Evolutionary conservation across 2,113 vertebrate genomes (phyloP).

Genomic region (Clarias magur): DNA sequence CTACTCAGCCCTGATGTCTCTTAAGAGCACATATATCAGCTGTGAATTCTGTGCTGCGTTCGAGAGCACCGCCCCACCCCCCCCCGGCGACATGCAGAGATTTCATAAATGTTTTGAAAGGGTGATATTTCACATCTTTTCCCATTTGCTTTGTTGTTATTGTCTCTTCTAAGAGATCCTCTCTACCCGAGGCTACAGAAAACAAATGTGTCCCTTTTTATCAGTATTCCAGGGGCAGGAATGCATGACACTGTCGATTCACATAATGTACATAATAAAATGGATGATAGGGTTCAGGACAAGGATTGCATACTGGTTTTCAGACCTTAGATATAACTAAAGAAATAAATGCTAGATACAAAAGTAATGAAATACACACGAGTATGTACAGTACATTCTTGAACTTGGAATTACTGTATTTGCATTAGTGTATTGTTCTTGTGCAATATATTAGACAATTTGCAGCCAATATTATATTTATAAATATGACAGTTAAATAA

Average conservation of each 20-base stretch:
- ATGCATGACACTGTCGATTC: background rate
- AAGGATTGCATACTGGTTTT: background rate
- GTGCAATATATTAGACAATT: background rate
- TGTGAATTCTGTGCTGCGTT: background rate
- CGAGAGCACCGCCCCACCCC: background rate
- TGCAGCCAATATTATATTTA: background rate
- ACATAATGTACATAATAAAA: constrained; percentile 14
- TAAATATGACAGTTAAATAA: background rate
- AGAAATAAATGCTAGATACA: background rate
- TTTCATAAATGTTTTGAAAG: constrained; percentile 27
- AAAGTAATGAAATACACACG: too few species aligned
- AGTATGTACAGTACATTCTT: background rate
- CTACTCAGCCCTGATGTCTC: background rate
- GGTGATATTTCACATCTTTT: constrained; percentile 4
- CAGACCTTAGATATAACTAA: background rate
- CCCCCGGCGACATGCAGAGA: background rate
- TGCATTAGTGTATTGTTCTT: background rate
- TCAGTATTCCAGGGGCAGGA: constrained; percentile 9
- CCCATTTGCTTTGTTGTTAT: constrained; percentile 7
- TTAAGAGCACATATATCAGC: constrained; percentile 13
- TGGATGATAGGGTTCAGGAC: background rate
- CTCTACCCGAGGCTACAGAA: background rate
- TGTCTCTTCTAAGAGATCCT: constrained; percentile 5
- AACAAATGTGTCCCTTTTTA: constrained; percentile 17
- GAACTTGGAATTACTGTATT: background rate